Conservation (phyloP, 2,797 vertebrate species). For the Acipenser ruthenus region DNA sequence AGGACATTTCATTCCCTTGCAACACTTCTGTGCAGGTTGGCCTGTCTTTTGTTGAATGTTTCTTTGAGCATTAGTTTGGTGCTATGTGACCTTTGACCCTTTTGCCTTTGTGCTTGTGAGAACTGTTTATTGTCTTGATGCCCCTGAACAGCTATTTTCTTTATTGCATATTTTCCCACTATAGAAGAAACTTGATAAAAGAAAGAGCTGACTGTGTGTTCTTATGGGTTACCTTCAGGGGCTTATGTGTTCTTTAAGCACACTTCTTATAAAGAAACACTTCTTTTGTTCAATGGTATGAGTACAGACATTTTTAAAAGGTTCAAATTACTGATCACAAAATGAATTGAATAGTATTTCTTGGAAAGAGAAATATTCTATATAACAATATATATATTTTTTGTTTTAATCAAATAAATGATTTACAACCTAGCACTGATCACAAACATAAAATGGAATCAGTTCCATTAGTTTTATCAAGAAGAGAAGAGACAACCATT, state of each 20-base stretch:
- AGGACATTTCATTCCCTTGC: conserved; percentile 25
- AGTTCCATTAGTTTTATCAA: too few relatives aligned
- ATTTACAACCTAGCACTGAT: too few relatives aligned
- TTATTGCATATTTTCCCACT: conserved; percentile 45
- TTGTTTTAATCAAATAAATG: too few relatives aligned
- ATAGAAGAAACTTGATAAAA: conserved; percentile 36
- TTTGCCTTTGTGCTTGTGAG: conserved; percentile 33
- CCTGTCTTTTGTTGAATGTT: conserved; percentile 37
- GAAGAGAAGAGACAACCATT: too few relatives aligned
- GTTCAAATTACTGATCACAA: too few relatives aligned
- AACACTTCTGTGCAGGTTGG: conserved; percentile 18
- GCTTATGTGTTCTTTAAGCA: conserved; percentile 18
- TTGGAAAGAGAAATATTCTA: too few relatives aligned
- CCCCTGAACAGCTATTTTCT: conserved; percentile 39
- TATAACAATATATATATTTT: too few relatives aligned
- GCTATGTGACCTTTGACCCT: conserved; percentile 40
- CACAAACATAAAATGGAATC: too few relatives aligned
- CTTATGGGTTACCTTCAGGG: conserved; percentile 27
- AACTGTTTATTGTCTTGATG: conserved; percentile 40
- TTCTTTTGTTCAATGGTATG: too few relatives aligned
- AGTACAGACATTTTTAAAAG: too few relatives aligned
- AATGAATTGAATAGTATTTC: too few relatives aligned
- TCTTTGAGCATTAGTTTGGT: conserved; percentile 29
- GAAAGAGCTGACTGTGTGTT: conserved; percentile 35
- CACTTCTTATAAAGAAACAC: too few relatives aligned